Evolutionary conservation across 2,888 invertebrate genomes (phyloP), one percentile per base, ranked within the genome.

Genomic region (Pseudococcus jackbeardsleyi): DNA sequence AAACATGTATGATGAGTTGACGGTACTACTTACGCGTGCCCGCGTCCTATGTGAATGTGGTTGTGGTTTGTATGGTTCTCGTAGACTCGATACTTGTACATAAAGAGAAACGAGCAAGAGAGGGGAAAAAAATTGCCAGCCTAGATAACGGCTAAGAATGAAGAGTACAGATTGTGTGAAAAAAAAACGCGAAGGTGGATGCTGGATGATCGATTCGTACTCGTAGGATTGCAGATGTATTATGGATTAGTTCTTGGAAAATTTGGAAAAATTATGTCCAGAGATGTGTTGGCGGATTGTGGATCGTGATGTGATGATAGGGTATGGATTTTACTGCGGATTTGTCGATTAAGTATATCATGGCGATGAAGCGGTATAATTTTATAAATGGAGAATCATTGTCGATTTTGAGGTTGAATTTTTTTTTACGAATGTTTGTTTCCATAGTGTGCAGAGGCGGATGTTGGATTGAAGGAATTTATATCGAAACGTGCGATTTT

Each of bases 21-120:
- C 64, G 64, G 64, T 64, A 64, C 64, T 64, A 64, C 64, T 64
- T 64, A 64, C 64, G 64, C 64, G 64, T 64, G 64, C 64, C 64
- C 64, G 64, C 64, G 64, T 64, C 64, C 64, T 64, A 19, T 64
- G 64, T 22, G 22, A 64, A 64, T 64, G 64, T 22, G 64, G 64
- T 64, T 64, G 64, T 64, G 64, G 64, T 64, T 64, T 64, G 22
- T 64, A 64, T 59, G 59, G 59, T 59, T 19, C 59, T n/a, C 22
- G 9, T 64, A 33, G 26, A 33, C 26, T 33, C 26, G 26, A 33
- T 33, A 1, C 1, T 33, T 33, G 22, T 9, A 64, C 8, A 64
- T n/a, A 15, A 64, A 64, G 19, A 11, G 64, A 64, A 64, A 64
- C 64, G 64, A 22, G 64, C 64, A 64, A 22, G 64, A 64, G 64